Conservation (phyloP, 2,888 invertebrate genomes). For the Ichneumoninae sp. region DNA sequence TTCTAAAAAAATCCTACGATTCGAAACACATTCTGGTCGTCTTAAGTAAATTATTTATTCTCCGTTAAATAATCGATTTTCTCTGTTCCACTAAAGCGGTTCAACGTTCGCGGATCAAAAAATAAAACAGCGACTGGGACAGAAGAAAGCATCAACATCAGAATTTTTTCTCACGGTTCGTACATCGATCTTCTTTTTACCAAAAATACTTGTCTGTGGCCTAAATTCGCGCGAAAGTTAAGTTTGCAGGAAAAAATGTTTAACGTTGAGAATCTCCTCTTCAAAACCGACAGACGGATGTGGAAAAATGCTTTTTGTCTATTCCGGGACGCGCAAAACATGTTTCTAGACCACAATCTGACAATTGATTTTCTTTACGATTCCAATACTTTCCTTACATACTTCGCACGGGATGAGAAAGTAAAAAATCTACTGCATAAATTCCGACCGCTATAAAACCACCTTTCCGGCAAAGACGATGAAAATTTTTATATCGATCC, state of each 20-base stretch:
- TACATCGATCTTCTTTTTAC: not conserved
- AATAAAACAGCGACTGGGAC: too few relatives aligned
- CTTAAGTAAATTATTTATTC: not conserved
- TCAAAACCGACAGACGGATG: too few relatives aligned
- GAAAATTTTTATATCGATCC: conserved; percentile 14
- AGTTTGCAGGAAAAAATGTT: conserved; percentile 44
- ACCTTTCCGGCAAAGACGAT: not conserved
- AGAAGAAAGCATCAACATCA: too few relatives aligned
- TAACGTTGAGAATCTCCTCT: not conserved
- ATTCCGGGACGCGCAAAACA: too few relatives aligned
- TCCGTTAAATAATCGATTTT: not conserved
- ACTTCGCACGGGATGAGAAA: not conserved
- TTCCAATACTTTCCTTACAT: too few relatives aligned
- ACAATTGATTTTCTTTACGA: too few relatives aligned
- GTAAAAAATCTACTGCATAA: not conserved
- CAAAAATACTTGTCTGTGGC: not conserved
- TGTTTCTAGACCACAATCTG: too few relatives aligned
- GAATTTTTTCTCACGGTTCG: not conserved
- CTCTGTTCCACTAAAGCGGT: not conserved
- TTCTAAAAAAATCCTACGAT: not conserved
- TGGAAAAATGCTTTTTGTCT: too few relatives aligned
- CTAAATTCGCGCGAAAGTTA: conserved; percentile 14
- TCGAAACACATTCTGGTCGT: not conserved
- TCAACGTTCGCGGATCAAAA: too few relatives aligned
- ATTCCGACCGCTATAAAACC: not conserved